Percentiles rank a stretch among this genome's conserved stretches.
phyloP scores from a whole-genome alignment of 2,113 vertebrate genomes.

The Riparia riparia region DNA sequence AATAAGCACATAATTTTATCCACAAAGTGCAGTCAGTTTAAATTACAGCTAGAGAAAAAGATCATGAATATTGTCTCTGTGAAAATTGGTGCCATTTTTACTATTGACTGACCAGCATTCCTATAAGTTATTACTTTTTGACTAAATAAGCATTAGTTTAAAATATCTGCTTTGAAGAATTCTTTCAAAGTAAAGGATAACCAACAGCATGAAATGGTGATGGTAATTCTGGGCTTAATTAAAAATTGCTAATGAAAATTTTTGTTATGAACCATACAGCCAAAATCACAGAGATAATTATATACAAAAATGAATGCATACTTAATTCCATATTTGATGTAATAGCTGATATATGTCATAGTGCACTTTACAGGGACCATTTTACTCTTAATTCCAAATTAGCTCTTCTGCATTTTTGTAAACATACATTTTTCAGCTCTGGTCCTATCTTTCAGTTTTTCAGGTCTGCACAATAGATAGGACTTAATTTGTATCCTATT shows the following conservation, averaged over 20 bases:
- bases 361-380: background rate
- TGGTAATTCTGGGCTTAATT: background rate
- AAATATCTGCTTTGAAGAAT: background rate
- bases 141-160: background rate
- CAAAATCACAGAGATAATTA: background rate
- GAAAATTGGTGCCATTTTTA: background rate
- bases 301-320: background rate
- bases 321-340: background rate
- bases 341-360: background rate
- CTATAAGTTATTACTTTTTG: background rate
- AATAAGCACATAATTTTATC: background rate
- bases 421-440: background rate
- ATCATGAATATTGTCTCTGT: background rate
- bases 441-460: background rate
- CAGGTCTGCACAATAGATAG: background rate
- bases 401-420: background rate
- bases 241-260: background rate
- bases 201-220: background rate
- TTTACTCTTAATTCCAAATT: background rate
- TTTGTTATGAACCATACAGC: background rate
- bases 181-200: background rate
- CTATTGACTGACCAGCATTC: background rate
- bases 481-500: background rate
- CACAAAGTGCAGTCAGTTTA: background rate
- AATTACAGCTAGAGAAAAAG: background rate